phyloP scores from a whole-genome alignment of 2,113 vertebrate species.

The Phylloscopus trochilus region DNA sequence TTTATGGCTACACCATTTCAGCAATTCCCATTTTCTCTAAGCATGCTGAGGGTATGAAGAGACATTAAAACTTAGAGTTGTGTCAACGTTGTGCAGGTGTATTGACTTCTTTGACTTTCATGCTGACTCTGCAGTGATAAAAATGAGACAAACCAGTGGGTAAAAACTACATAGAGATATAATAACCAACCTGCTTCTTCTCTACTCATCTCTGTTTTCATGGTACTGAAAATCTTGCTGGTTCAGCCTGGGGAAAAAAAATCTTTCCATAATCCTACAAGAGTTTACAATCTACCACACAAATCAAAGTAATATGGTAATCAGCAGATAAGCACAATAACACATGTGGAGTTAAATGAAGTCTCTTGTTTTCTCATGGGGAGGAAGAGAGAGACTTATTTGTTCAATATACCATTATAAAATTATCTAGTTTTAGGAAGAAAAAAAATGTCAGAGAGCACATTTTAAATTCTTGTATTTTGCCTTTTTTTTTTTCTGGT shows the following conservation, averaged over 20 bases:
- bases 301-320: constrained; percentile 73
- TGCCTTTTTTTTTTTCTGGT: neutral
- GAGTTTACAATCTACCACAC: constrained; percentile 67
- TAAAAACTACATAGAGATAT: constrained; percentile 47
- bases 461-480: constrained; percentile 61
- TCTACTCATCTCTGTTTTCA: constrained; percentile 45
- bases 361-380: constrained; percentile 67
- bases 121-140: constrained; percentile 54
- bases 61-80: constrained; percentile 33
- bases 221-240: constrained; percentile 62
- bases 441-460: neutral
- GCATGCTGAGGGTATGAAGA: neutral
- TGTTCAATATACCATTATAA: constrained; percentile 69
- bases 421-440: constrained; percentile 64
- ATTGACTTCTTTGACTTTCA: constrained; percentile 38
- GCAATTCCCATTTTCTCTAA: constrained; percentile 24
- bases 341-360: constrained; percentile 66
- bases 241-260: constrained; percentile 59
- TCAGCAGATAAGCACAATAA: constrained; percentile 66
- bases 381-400: constrained; percentile 53
- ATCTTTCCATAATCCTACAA: constrained; percentile 63
- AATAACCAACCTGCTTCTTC: constrained; percentile 56
- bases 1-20: neutral
- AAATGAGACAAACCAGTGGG: constrained; percentile 58
- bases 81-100: neutral